Conservation (phyloP, 2,888 invertebrate species). For the Phalera bucephala region DNA sequence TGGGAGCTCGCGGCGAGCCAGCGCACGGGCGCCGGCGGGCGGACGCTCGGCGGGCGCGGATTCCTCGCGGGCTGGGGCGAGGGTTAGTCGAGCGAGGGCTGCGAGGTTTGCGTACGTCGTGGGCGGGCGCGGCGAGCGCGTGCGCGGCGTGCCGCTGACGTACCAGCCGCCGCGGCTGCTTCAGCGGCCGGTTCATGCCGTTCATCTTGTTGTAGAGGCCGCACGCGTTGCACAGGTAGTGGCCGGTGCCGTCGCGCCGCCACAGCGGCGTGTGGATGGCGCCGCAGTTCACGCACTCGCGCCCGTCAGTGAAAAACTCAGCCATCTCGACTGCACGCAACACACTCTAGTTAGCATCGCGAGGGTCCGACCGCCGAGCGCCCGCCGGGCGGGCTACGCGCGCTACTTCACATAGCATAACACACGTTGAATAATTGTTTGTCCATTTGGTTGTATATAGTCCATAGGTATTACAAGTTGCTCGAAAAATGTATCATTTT, state of each 20-base stretch:
- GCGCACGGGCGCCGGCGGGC: conserved; percentile 33
- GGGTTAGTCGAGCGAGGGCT: conserved; percentile 35
- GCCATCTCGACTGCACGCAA: conserved; percentile 83
- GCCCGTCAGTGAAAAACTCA: conserved; percentile 94
- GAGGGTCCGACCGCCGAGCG: conserved; percentile 12
- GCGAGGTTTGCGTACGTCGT: conserved; percentile 64
- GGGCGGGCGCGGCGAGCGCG: conserved; percentile 60
- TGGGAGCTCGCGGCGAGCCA: conserved; percentile 34
- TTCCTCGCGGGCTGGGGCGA: conserved; percentile 41
- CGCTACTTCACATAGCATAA: background rate
- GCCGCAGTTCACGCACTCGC: conserved; percentile 99
- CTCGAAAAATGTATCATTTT: no score
- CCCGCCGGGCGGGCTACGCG: conserved; percentile 33
- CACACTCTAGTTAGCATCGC: conserved; percentile 34
- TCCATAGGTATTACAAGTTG: no score
- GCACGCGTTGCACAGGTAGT: conserved; percentile 99
- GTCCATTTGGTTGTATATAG: no score
- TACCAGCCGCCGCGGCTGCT: conserved; percentile 99
- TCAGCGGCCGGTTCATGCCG: conserved; percentile 98
- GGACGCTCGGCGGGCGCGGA: conserved; percentile 71
- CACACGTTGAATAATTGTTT: no score
- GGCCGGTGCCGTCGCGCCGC: conserved; percentile 99
- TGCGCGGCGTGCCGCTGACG: conserved; percentile 83
- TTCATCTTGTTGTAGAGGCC: conserved; percentile 99
- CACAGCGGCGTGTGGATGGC: conserved; percentile 98